Evolutionary conservation across 2,888 invertebrate genomes (phyloP), one percentile per base, ranked within the genome.

Genomic region (Andrena flavipes): DNA sequence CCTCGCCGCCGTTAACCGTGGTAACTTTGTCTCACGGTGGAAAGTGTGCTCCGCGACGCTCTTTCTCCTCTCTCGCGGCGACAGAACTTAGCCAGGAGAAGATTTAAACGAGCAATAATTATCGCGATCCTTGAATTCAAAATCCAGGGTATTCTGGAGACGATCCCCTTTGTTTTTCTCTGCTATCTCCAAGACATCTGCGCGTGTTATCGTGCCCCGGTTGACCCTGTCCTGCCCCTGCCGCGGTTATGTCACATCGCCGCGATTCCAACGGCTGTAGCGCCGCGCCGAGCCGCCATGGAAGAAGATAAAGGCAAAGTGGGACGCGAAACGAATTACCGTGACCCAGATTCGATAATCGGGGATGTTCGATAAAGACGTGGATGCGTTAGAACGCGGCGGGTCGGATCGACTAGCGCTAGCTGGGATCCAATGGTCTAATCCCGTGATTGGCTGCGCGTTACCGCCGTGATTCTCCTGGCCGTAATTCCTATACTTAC

Each of bases 301-400:
- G 75, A 63, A 56, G 67, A 56, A 60, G 88, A 88, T 88, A 87
- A 87, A 84, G 78, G 64, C 76, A 62, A 88, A 80, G 78, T 85
- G 78, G 79, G 69, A 74, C 86, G 54, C 77, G 81, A 74, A 82
- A 83, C 68, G 67, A 80, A 84, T 79, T 72, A 79, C 88, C 84
- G 81, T 88, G 88, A 88, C 88, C 88, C 85, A 88, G 84, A 85
- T 88, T 48, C 76, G 75, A 60, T 80, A 80, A 87, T 87, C 87
- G 85, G 78, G 56, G 79, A 80, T 48, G 71, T 79, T 75, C 85
- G 87, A 87, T 87, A 87, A 83, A 83, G 69, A 75, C 76, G 67
- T 29, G 29, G 67, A 67, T 20, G 49, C 54, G 26, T 56, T 16
- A 35, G 68, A 23, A 56, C 54, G 23, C 23, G 49, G 2, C 49